These are phyloP conservation scores for Euschistus heros DNA, from an alignment of 1,140 invertebrate species.

Conservation along the genomic window DNA sequence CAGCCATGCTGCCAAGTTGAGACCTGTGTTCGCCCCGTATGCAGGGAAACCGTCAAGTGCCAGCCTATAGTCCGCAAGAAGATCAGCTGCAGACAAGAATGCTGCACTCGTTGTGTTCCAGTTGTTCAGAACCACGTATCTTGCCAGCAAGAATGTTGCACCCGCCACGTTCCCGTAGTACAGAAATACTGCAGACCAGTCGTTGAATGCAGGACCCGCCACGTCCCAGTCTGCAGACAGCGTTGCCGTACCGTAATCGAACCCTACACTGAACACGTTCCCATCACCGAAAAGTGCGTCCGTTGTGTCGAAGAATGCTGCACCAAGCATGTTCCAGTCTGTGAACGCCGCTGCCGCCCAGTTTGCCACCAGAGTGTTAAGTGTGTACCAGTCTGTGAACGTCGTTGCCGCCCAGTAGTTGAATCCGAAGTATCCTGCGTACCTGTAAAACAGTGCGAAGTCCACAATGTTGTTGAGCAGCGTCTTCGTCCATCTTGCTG, in stretches of 20 bases:
- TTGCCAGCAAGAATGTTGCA: not conserved
- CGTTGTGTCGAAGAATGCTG: slow-evolving; percentile 5
- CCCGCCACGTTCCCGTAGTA: slow-evolving; percentile 14
- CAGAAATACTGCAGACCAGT: slow-evolving; percentile 3
- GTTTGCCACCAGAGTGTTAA: not conserved
- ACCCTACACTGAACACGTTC: slow-evolving; percentile 21
- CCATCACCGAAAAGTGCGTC: slow-evolving; percentile 1
- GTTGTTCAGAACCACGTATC: slow-evolving; percentile 15
- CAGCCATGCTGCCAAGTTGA: not conserved
- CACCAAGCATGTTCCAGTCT: slow-evolving; percentile 14
- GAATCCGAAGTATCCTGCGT: too few species aligned
- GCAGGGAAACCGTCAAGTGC: slow-evolving; percentile 12
- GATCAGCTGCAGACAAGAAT: not conserved
- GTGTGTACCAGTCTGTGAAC: not conserved
- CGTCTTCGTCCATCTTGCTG: too few species aligned
- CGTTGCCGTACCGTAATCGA: not conserved
- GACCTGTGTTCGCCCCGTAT: slow-evolving; percentile 16
- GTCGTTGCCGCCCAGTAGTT: too few species aligned
- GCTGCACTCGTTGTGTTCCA: slow-evolving; percentile 8
- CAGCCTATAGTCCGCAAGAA: not conserved
- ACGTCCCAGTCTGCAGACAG: slow-evolving; percentile 15
- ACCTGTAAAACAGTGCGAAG: too few species aligned
- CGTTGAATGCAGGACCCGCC: not conserved
- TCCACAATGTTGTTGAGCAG: too few species aligned
- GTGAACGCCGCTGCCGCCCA: not conserved